Evolutionary conservation across 2,797 vertebrate genomes (phyloP).

Genomic region (Oreochromis grahami): DNA sequence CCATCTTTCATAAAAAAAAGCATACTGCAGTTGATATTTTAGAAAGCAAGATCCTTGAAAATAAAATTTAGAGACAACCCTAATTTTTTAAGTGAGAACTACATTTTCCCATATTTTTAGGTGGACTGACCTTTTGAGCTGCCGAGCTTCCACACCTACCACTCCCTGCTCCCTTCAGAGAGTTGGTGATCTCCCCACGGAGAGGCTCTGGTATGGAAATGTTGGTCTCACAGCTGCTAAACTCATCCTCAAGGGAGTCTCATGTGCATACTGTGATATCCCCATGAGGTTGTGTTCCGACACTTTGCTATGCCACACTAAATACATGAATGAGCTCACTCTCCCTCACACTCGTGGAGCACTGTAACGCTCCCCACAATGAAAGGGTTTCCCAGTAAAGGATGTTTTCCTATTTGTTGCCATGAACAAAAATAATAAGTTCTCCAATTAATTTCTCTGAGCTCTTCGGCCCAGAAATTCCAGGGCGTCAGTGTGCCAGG

Average conservation of each 20-base stretch:
- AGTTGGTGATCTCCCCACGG: slow-evolving; percentile 3
- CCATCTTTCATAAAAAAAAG: background rate
- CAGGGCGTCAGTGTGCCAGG: slow-evolving; percentile 8
- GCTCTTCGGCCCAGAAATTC: slow-evolving; percentile 23
- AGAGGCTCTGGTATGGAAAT: slow-evolving; percentile 10
- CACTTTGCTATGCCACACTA: background rate
- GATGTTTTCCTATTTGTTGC: background rate
- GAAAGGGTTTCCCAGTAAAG: background rate
- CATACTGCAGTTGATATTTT: background rate
- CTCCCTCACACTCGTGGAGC: background rate
- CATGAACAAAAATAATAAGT: slow-evolving; percentile 20
- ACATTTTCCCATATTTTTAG: background rate
- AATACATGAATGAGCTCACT: background rate
- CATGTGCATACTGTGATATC: slow-evolving; percentile 20
- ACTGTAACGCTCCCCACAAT: background rate
- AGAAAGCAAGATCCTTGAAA: background rate
- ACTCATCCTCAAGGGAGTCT: slow-evolving; percentile 45
- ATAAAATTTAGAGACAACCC: background rate
- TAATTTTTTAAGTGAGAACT: background rate
- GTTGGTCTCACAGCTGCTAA: slow-evolving; percentile 65
- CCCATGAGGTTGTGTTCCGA: background rate
- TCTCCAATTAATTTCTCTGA: slow-evolving; percentile 7
- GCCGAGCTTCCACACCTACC: background rate
- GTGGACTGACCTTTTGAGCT: background rate
- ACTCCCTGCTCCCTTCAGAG: background rate